Evolutionary conservation across 2,797 vertebrate genomes (phyloP).

Genomic region (Eremophila alpestris): DNA sequence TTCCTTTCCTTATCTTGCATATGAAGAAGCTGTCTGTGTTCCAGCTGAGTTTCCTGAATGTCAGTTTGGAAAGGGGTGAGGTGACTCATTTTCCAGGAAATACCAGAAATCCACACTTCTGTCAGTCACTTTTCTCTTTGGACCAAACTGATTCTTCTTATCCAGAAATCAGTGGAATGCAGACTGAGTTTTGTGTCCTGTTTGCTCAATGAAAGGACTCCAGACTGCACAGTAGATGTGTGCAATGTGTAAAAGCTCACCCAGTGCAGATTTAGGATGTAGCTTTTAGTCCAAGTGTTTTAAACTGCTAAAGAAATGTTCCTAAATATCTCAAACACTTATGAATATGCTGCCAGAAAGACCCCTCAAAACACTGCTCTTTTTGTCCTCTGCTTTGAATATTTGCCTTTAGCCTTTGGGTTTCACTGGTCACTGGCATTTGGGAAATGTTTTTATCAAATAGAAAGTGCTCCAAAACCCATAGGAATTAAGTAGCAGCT

Average conservation of each 20-base stretch:
- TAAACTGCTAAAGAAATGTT: not conserved
- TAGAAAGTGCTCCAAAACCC: not conserved
- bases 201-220: not conserved
- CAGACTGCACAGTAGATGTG: not conserved
- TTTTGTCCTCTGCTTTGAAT: not conserved
- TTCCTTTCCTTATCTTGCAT: not conserved
- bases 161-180: not conserved
- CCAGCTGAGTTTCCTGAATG: not conserved
- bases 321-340: not conserved
- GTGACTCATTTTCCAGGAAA: not conserved
- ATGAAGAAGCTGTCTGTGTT: not conserved
- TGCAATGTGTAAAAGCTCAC: not conserved
- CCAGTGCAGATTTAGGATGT: not conserved
- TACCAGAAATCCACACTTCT: not conserved
- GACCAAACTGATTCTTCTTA: not conserved
- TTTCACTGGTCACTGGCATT: not conserved
- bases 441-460: not conserved
- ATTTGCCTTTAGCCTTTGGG: not conserved
- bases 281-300: not conserved
- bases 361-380: not conserved
- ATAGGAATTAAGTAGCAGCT: not conserved
- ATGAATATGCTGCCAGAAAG: not conserved
- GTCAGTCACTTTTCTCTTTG: not conserved
- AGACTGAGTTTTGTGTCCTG: not conserved
- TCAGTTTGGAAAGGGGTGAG: not conserved